Evolutionary conservation across 2,113 vertebrate species (phyloP).

Genomic region (Gasterosteus aculeatus): DNA sequence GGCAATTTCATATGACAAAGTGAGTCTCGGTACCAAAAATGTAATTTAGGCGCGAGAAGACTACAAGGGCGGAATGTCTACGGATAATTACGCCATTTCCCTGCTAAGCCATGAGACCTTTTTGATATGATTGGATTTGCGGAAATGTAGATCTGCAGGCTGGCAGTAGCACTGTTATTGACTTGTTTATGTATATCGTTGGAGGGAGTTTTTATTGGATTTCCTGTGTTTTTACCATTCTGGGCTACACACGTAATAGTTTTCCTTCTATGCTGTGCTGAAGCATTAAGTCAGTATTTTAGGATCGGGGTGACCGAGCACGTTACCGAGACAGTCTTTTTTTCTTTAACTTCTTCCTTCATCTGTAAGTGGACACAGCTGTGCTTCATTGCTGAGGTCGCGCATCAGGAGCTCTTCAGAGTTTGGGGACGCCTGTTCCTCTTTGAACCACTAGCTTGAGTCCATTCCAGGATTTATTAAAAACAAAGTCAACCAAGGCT

Average conservation of each 20-base stretch:
- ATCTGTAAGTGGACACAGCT: constrained; percentile 13
- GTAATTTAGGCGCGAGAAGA: constrained; percentile 49
- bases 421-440: constrained; percentile 26
- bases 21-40: constrained; percentile 57
- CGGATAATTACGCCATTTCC: constrained; percentile 56
- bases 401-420: constrained; percentile 16
- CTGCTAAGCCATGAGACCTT: constrained; percentile 32
- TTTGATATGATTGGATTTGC: constrained; percentile 53
- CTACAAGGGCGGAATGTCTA: constrained; percentile 49
- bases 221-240: not conserved
- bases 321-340: not conserved
- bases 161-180: constrained; percentile 18
- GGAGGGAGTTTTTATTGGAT: constrained; percentile 26
- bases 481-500: constrained; percentile 28
- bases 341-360: not conserved
- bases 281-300: not conserved
- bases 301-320: not conserved
- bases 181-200: constrained; percentile 24
- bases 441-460: constrained; percentile 39
- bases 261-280: not conserved
- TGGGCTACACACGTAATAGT: not conserved
- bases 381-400: constrained; percentile 34
- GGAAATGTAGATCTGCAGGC: constrained; percentile 2
- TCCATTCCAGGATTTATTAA: constrained; percentile 47
- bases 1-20: constrained; percentile 64